phyloP scores from a whole-genome alignment of 2,888 invertebrate genomes.

The Aelia acuminata region DNA sequence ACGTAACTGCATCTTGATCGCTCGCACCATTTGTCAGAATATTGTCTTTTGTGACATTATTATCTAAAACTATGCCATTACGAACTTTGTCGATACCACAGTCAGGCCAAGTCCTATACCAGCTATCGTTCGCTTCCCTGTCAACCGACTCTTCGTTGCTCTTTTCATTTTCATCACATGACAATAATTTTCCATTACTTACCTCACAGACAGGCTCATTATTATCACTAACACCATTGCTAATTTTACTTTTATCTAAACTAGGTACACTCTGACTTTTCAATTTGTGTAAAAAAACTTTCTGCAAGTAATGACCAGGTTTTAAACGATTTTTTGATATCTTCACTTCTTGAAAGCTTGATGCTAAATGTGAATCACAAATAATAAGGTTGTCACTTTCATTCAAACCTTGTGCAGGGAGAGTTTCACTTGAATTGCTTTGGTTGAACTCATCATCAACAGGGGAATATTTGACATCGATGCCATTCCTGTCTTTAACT shows the following conservation, averaged over 20 bases:
- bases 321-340: conserved; percentile 64
- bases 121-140: conserved; percentile 67
- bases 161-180: conserved; percentile 64
- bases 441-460: conserved; percentile 55
- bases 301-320: conserved; percentile 66
- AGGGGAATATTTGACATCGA: conserved; percentile 55
- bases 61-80: conserved; percentile 64
- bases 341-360: conserved; percentile 66
- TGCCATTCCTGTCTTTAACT: conserved; percentile 59
- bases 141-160: conserved; percentile 57
- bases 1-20: background rate
- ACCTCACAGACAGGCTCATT: conserved; percentile 6
- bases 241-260: conserved; percentile 68
- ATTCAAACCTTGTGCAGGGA: conserved; percentile 47
- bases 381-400: conserved; percentile 66
- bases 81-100: conserved; percentile 69
- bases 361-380: conserved; percentile 66
- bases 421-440: conserved; percentile 56
- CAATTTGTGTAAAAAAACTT: conserved; percentile 66
- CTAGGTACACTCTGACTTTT: conserved; percentile 70
- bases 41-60: conserved; percentile 50
- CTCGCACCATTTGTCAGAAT: background rate
- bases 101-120: conserved; percentile 73
- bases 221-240: conserved; percentile 61
- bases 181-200: conserved; percentile 22